phyloP scores from a whole-genome alignment of 2,797 vertebrate genomes.

The Eurystomus glaucurus region DNA sequence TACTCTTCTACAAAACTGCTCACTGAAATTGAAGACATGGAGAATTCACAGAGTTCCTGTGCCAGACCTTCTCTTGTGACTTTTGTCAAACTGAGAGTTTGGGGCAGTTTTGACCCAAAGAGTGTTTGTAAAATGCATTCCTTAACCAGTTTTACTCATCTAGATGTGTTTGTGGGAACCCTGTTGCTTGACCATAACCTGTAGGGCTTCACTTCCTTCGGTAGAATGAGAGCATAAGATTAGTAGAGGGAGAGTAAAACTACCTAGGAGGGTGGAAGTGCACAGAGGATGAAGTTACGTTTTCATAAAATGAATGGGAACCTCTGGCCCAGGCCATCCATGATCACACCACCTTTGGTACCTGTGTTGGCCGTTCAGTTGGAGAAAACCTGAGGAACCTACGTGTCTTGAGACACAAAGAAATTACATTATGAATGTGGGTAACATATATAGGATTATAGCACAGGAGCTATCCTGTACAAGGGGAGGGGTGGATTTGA shows the following conservation, averaged over 20 bases:
- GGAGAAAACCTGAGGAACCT: not conserved
- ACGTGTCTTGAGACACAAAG: not conserved
- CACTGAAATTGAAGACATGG: not conserved
- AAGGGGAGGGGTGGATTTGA: not conserved
- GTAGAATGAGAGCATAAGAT: not conserved
- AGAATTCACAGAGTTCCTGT: not conserved
- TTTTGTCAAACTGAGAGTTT: not conserved
- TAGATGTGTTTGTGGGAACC: not conserved
- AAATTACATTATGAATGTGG: not conserved
- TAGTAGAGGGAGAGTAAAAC: not conserved
- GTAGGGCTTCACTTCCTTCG: not conserved
- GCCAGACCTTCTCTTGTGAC: not conserved
- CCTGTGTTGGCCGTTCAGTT: fast-evolving
- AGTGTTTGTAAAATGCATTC: not conserved
- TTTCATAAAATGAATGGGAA: not conserved
- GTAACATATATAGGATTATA: not conserved
- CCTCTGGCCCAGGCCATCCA: not conserved
- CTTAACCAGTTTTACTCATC: not conserved
- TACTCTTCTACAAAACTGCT: not conserved
- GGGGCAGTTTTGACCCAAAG: not conserved
- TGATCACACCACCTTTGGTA: fast-evolving
- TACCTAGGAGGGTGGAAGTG: not conserved
- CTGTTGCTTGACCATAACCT: not conserved
- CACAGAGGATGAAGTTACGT: not conserved
- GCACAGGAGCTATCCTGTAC: not conserved